Percentiles rank a stretch among this genome's conserved stretches.
phyloP scores from a whole-genome alignment of 2,797 vertebrate species.

The Acanthurus lineatus region DNA sequence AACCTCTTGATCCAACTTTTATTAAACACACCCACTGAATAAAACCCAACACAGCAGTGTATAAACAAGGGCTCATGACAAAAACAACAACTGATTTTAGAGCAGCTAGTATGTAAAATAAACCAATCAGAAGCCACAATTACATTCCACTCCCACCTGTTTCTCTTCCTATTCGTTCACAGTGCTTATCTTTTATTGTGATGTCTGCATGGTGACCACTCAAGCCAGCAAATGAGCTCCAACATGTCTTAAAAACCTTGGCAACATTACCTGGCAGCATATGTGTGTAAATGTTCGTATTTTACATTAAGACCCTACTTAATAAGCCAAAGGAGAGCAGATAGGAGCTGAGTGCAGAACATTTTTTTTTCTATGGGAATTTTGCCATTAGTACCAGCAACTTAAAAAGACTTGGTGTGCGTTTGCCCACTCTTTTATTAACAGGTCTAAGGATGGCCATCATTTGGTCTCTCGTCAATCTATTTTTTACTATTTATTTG shows the following conservation, averaged over 20 bases:
- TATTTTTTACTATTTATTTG: not conserved
- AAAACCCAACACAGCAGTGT: not conserved
- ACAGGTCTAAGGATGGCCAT: too few relatives aligned
- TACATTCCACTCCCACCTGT: not conserved
- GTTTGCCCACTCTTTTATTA: too few relatives aligned
- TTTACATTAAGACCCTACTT: conserved; percentile 53
- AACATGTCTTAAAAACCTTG: conserved; percentile 27
- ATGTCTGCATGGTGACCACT: conserved; percentile 55
- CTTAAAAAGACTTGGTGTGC: too few relatives aligned
- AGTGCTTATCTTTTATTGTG: conserved; percentile 9
- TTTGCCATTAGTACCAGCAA: too few relatives aligned
- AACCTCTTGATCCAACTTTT: not conserved
- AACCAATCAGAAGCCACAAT: conserved; percentile 15
- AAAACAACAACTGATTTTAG: not conserved
- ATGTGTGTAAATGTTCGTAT: conserved; percentile 60
- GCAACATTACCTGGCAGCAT: conserved; percentile 59
- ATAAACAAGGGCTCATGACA: not conserved
- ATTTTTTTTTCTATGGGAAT: too few relatives aligned
- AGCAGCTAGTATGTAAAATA: conserved; percentile 10
- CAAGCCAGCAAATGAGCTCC: conserved; percentile 5
- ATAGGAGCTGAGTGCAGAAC: not conserved
- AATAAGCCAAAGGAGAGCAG: conserved; percentile 62
- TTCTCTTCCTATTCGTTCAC: conserved; percentile 1
- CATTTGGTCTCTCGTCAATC: not conserved
- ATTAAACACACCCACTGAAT: not conserved